Percentiles rank a stretch among this genome's conserved stretches.
Evolutionary conservation across 2,113 vertebrate species (phyloP).

Genomic region (Haliaeetus leucogaster): DNA sequence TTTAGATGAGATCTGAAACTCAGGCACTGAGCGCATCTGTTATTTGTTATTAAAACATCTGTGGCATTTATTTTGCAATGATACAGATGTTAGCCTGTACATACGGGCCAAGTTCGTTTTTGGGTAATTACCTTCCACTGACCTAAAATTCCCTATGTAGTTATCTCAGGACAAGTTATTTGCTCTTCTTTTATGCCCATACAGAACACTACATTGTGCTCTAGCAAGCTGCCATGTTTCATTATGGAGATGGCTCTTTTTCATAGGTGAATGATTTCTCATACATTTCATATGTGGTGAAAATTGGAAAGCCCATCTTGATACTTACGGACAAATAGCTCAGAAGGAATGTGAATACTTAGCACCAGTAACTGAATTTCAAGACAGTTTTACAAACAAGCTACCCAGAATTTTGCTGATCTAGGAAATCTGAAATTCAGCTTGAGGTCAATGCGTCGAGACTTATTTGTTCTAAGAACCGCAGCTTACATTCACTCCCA

Average conservation of each 20-base stretch:
- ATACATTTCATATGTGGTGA: background rate
- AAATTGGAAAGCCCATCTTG: conserved; percentile 9
- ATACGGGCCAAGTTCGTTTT: background rate
- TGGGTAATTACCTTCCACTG: conserved; percentile 28
- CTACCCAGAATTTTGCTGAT: conserved; percentile 10
- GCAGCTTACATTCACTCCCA: background rate
- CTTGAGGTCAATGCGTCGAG: background rate
- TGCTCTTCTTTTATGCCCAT: background rate
- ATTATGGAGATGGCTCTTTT: background rate
- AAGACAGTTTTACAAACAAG: background rate
- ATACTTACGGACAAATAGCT: background rate
- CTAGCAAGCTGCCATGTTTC: background rate
- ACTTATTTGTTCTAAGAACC: background rate
- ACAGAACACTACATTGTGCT: background rate
- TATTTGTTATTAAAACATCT: conserved; percentile 50
- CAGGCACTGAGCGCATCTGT: background rate
- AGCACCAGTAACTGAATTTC: background rate
- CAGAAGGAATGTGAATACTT: conserved; percentile 9
- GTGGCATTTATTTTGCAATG: conserved; percentile 26
- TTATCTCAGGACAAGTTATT: background rate
- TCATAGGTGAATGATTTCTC: background rate
- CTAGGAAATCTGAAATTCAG: conserved; percentile 7
- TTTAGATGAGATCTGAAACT: conserved; percentile 1
- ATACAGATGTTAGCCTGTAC: conserved; percentile 27
- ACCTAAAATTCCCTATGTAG: conserved; percentile 3